Base-by-base conservation (phyloP, 2,888 invertebrate species). In the Cephus nigrinus region DNA sequence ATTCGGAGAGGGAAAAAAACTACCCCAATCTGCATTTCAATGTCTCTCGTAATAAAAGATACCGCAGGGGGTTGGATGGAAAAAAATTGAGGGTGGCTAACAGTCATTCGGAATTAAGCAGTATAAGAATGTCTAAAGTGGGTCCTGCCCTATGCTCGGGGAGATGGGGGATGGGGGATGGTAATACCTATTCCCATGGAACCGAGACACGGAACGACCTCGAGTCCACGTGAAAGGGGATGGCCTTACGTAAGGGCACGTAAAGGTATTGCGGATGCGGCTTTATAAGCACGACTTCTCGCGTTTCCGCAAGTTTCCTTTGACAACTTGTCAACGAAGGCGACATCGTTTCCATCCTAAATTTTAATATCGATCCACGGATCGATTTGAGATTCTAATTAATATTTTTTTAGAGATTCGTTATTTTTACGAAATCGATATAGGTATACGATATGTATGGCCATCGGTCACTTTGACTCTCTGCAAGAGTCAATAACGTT, bases 351-450 rank as follows among this genome's bases (percentile, higher is more conserved):
- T 55, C 0, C 40, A 23, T 55, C 2, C 23, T 1, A 55, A 5
- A 5, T 23, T 23, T 9, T 23, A 55, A 55, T 55, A 55, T 55
- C 23, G 23, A 23, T 23, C 23, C 5, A 9, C 0, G 40, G 23
- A 9, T 55, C 23, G 23, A 55, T 23, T 55, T 23, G 40, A 23
- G 9, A 15, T 9, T 15, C 2, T 40, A 23, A 55, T 55, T 55
- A 0, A 55, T 55, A 23, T 9, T 55, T 23, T 15, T 23, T 23
- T 9, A 23, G 40, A 23, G 23, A 1, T 40, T 40, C 0, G 40
- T 3, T 40, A 71, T 76, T 76, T 76, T 68, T 69, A 30, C 30
- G 55, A 33, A 40, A 55, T 55, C 40, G 4, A 40, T 34, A 76
- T 76, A 68, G n/a, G n/a, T 11, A 36, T 74, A 15, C 32, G 55